phyloP scores from a whole-genome alignment of 2,113 vertebrate species.

The Tonatia bakeri region DNA sequence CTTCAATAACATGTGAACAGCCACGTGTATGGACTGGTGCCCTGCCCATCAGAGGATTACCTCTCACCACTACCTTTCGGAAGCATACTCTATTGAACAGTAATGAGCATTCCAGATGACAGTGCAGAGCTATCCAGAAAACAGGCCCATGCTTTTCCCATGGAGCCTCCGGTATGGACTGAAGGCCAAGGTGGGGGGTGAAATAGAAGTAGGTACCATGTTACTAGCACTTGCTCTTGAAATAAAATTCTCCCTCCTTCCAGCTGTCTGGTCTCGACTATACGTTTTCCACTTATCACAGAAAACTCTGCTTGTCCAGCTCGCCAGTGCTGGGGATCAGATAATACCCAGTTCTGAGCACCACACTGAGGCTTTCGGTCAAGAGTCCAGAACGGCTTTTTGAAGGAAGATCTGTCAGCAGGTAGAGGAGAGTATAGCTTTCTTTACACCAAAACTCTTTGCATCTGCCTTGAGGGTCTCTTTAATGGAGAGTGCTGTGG shows the following conservation, averaged over 20 bases:
- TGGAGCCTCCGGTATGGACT: neutral
- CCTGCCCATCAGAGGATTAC: neutral
- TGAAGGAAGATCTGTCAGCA: neutral
- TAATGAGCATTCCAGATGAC: neutral
- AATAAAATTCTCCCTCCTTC: neutral
- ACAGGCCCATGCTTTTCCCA: neutral
- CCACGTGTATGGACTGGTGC: neutral
- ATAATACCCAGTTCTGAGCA: neutral
- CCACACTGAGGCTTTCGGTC: neutral
- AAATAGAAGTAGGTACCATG: rapidly evolving
- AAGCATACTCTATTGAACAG: neutral
- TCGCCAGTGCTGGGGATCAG: neutral
- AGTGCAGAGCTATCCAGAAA: neutral
- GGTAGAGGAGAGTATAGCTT: neutral
- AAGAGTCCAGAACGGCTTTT: neutral
- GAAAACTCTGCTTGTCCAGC: neutral
- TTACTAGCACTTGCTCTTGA: neutral
- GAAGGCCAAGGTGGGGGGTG: rapidly evolving
- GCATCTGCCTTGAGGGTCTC: neutral
- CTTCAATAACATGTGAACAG: neutral
- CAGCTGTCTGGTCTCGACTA: neutral
- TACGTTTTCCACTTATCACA: neutral
- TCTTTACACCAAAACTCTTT: neutral
- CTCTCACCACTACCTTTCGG: neutral
- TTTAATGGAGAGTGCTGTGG: neutral